A percentile compares a stretch with the other conserved stretches of the same genome.
These are phyloP conservation scores for Apotomis capreana DNA, from an alignment of 2,888 invertebrate genomes.

Conservation along the genomic window DNA sequence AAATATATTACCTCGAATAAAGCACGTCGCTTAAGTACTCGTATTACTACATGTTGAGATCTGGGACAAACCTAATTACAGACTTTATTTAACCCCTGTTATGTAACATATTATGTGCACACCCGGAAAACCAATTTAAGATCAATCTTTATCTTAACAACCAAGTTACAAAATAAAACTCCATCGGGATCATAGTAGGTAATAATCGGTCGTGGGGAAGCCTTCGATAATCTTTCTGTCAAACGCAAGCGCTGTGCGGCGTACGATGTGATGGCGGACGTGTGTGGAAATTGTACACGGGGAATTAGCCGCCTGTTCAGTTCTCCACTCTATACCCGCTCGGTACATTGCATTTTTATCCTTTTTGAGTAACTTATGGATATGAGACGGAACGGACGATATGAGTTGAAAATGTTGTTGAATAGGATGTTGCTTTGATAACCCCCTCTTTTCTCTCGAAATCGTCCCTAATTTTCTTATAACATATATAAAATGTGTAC, in stretches of 20 bases:
- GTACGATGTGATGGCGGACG: constrained; percentile 54
- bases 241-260: constrained; percentile 63
- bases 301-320: constrained; percentile 8
- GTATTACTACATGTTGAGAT: too few relatives aligned
- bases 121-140: constrained; percentile 9
- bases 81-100: too few relatives aligned
- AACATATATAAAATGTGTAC: too few relatives aligned
- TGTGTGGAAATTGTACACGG: constrained; percentile 47
- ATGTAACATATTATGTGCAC: too few relatives aligned
- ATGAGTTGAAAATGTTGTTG: too few relatives aligned
- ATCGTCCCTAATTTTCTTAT: too few relatives aligned
- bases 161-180: constrained; percentile 46
- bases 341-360: constrained; percentile 14
- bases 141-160: constrained; percentile 31
- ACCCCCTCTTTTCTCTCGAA: too few relatives aligned
- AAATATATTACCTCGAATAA: too few relatives aligned
- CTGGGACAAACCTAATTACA: too few relatives aligned
- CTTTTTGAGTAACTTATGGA: not conserved
- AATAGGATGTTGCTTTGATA: too few relatives aligned
- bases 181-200: constrained; percentile 62
- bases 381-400: too few relatives aligned
- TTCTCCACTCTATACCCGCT: not conserved
- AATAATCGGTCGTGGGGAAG: constrained; percentile 62
- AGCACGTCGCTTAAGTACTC: too few relatives aligned
- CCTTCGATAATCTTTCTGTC: constrained; percentile 73